Base-by-base conservation (phyloP, 2,797 vertebrate species). In the Galaxias olidus region DNA sequence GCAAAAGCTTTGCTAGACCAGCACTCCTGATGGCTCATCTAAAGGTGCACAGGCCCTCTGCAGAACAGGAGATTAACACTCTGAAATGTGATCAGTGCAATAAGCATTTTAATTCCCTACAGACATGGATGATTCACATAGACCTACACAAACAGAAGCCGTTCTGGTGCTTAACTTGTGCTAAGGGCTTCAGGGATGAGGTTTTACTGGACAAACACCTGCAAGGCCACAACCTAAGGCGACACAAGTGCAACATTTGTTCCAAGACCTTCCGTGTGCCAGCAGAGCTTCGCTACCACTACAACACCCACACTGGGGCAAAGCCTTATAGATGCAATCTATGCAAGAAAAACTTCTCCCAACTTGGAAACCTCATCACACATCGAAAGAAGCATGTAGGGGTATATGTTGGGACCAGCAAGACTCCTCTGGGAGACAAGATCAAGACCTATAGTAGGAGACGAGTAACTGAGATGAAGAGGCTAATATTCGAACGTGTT, bases 51-150 rank as follows among this genome's bases (percentile, higher is more conserved):
- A 70, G 18, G 68, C 8, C 40, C 4, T 10, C 4, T 0, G 1
- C 6, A n/a, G 0, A 1, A 0, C 0, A 14, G 0, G 46, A 69
- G 0, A 1, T 61, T 1, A 4, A 17, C 11, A 9, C 20, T 42
- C 59, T 18, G 20, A 80, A 58, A 44, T 91, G 88, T 52, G 75
- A 86, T 9, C 70, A 71, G 59, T 91, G 90, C 52, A 74, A 83
- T 76, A 85, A 76, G 73, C 18, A 9, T 9, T 90, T 91, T 47
- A 15, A 4, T 0, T 75, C 73, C 13, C 0, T 4, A 0, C 63
- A 49, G 0, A 58, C 61, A 0, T 89, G 84, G 81, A 11, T 61
- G 30, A 17, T 11, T 56, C 91, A 91, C 14, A 0, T 65, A 3
- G 64, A 86, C 0, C 15, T 82, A 4, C 88, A 91, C 50, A 74